These are phyloP conservation scores for Coenobita brevimanus DNA, from an alignment of 1,140 invertebrate genomes.

Conservation along the genomic window DNA sequence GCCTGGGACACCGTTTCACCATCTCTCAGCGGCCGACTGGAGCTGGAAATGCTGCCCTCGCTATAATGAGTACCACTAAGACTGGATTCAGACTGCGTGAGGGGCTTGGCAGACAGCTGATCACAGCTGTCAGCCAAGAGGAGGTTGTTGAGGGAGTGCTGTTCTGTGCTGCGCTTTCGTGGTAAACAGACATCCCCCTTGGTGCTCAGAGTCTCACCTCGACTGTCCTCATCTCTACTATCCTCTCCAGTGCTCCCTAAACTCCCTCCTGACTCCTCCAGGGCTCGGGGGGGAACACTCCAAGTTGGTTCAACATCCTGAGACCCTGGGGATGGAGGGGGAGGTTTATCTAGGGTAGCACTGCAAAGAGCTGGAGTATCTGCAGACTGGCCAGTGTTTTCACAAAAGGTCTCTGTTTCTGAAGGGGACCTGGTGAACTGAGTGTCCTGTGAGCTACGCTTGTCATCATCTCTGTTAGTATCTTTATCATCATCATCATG, in stretches of 20 bases:
- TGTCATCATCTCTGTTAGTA: background rate
- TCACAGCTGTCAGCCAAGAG: constrained; percentile 58
- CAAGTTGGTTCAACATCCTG: constrained; percentile 3
- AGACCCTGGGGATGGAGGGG: constrained; percentile 21
- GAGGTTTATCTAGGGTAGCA: constrained; percentile 8
- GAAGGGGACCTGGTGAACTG: background rate
- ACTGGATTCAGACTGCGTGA: constrained; percentile 49
- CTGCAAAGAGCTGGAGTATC: background rate
- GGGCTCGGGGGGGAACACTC: constrained; percentile 10
- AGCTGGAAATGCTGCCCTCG: constrained; percentile 53
- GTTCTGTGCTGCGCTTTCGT: constrained; percentile 48
- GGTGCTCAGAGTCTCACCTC: constrained; percentile 30
- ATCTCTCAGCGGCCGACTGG: constrained; percentile 46
- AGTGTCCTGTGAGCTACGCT: background rate
- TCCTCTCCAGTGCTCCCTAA: constrained; percentile 32
- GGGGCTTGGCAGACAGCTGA: constrained; percentile 41
- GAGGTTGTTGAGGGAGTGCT: constrained; percentile 57
- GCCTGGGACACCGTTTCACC: constrained; percentile 56
- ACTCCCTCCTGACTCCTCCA: constrained; percentile 44
- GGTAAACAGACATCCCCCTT: constrained; percentile 19
- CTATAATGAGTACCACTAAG: constrained; percentile 51
- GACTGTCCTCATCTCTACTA: constrained; percentile 35
- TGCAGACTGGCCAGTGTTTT: constrained; percentile 8
- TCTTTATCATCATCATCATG: constrained; percentile 38
- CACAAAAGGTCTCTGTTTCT: background rate